A percentile compares a stretch with the other conserved stretches of the same genome.
These are phyloP conservation scores for Cyanoderma ruficeps DNA, from an alignment of 2,113 vertebrate genomes.

Conservation along the genomic window DNA sequence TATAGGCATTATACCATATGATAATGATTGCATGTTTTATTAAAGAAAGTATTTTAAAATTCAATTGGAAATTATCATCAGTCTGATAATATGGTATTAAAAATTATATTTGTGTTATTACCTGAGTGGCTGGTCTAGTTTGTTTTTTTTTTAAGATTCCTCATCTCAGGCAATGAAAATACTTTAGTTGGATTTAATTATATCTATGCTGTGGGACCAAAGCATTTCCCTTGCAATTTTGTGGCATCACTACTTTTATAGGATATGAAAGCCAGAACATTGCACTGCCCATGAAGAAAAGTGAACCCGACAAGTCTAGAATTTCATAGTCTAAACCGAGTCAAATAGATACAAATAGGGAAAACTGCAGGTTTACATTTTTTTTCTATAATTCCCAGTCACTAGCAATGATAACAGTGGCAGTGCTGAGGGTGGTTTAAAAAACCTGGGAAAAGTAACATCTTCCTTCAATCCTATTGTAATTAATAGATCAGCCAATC, in stretches of 20 bases:
- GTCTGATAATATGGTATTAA: neutral
- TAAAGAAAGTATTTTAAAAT: neutral
- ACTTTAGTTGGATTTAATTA: slow-evolving; percentile 1
- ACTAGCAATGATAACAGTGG: neutral
- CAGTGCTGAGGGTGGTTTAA: neutral
- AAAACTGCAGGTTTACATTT: neutral
- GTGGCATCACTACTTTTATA: slow-evolving; percentile 26
- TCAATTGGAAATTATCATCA: neutral
- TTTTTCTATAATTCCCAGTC: neutral
- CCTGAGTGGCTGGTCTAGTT: neutral
- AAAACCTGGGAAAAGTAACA: neutral
- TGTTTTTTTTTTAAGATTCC: slow-evolving; percentile 11
- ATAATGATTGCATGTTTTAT: neutral
- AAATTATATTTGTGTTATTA: neutral
- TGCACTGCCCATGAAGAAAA: slow-evolving; percentile 8
- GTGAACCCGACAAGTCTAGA: slow-evolving; percentile 29
- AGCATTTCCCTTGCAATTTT: slow-evolving; percentile 13
- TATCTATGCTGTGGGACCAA: neutral
- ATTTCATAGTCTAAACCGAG: neutral
- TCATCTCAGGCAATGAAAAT: neutral
- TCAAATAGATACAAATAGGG: slow-evolving; percentile 10
- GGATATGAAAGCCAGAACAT: slow-evolving; percentile 38
- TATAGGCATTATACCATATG: neutral
- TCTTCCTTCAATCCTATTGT: neutral
- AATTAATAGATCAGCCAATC: neutral